Percentiles rank a stretch among this genome's conserved stretches.
Evolutionary conservation across 2,888 invertebrate species (phyloP).

Genomic region (Spicauda simplicius): DNA sequence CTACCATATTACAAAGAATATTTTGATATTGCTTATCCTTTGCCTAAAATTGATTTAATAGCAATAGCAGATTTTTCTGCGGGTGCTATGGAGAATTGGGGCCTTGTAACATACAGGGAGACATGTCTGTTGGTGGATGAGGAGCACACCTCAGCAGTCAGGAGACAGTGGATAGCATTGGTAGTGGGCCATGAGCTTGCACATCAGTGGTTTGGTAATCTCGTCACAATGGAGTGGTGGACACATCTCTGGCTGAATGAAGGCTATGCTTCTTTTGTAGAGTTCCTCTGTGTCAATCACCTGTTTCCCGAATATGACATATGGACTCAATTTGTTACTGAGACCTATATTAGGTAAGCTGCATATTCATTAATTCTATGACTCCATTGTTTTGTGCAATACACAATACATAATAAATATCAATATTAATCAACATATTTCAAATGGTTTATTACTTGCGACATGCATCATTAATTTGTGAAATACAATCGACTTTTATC

Average conservation of each 20-base stretch:
- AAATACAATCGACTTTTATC: neutral
- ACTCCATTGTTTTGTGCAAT: slow-evolving; percentile 1
- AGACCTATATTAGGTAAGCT: slow-evolving; percentile 89
- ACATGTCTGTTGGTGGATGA: slow-evolving; percentile 96
- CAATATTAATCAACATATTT: slow-evolving; percentile 6
- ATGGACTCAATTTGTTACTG: slow-evolving; percentile 98
- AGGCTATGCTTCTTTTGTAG: slow-evolving; percentile 98
- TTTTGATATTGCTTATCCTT: slow-evolving; percentile 96
- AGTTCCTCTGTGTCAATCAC: slow-evolving; percentile 96
- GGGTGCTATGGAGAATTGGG: slow-evolving; percentile 99
- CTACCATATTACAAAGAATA: slow-evolving; percentile 97
- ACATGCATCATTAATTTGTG: neutral
- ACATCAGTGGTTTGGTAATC: slow-evolving; percentile 99
- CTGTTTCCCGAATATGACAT: slow-evolving; percentile 98
- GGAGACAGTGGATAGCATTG: slow-evolving; percentile 94
- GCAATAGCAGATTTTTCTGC: slow-evolving; percentile 98
- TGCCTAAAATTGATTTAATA: slow-evolving; percentile 98
- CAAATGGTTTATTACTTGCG: neutral
- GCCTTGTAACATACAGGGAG: slow-evolving; percentile 96
- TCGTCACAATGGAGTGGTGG: slow-evolving; percentile 99
- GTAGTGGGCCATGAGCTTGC: slow-evolving; percentile 97
- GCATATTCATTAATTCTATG: slow-evolving; percentile 1
- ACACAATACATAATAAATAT: neutral
- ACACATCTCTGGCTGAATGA: slow-evolving; percentile 98
- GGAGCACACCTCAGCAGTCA: slow-evolving; percentile 93